Percentiles rank a stretch among this genome's conserved stretches.
Conservation (phyloP, 2,797 vertebrate species). For the Micromesistius poutassou region DNA sequence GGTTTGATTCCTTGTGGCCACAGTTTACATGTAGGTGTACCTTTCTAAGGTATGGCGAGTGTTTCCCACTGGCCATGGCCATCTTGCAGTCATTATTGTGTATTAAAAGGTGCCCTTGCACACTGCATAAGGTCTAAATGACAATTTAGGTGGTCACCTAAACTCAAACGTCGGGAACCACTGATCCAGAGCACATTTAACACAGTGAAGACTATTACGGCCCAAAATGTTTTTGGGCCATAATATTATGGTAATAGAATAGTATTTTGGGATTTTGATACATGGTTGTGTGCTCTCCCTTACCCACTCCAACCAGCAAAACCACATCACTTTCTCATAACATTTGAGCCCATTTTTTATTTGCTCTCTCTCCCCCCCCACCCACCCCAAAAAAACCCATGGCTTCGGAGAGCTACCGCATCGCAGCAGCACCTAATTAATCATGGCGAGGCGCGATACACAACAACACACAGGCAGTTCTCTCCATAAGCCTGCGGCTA, state of each 20-base stretch:
- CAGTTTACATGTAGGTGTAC: background rate
- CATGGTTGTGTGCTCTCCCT: background rate
- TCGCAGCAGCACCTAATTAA: constrained; percentile 40
- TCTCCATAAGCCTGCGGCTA: constrained; percentile 24
- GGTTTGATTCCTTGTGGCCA: background rate
- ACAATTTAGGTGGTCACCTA: too few relatives aligned
- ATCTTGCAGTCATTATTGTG: too few relatives aligned
- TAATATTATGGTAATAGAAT: too few relatives aligned
- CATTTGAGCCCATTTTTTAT: background rate
- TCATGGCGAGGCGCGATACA: constrained; percentile 26
- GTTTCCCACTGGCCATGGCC: too few relatives aligned
- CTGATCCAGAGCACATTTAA: background rate
- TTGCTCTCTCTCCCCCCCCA: background rate
- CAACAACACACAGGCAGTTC: constrained; percentile 27
- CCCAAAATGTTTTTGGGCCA: background rate
- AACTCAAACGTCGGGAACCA: too few relatives aligned
- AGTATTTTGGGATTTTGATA: background rate
- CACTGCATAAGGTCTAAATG: background rate
- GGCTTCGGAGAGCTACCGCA: constrained; percentile 18
- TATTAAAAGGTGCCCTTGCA: background rate
- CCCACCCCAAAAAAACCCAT: constrained; percentile 7
- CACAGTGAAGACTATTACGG: background rate
- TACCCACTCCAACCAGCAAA: background rate
- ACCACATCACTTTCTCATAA: constrained; percentile 1
- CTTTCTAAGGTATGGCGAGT: too few relatives aligned